A percentile compares a stretch with the other conserved stretches of the same genome.
These are phyloP conservation scores for Drosophila villosipedis DNA, from an alignment of 2,888 invertebrate genomes.

Conservation along the genomic window DNA sequence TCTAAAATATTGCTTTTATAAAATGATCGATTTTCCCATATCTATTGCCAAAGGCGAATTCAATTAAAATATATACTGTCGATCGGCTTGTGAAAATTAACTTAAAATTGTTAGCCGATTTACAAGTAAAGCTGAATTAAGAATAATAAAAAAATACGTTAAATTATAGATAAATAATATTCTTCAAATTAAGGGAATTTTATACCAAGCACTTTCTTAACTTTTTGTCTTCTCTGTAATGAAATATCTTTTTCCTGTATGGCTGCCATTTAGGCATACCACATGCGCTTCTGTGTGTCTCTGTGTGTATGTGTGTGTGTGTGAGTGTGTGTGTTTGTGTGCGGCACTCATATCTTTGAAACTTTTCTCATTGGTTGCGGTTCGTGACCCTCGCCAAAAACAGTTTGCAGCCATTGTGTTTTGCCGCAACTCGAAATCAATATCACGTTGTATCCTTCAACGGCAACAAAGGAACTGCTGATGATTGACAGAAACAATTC, in stretches of 20 bases:
- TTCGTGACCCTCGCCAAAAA: constrained; percentile 30
- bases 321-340: constrained; percentile 21
- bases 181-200: not conserved
- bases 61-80: too few relatives aligned
- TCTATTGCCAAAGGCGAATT: not conserved
- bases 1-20: not conserved
- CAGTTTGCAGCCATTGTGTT: constrained; percentile 59
- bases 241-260: constrained; percentile 8
- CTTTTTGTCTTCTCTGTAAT: not conserved
- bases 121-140: not conserved
- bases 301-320: not conserved
- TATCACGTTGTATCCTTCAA: constrained; percentile 80
- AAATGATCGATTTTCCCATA: too few relatives aligned
- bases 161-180: not conserved
- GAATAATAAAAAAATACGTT: not conserved
- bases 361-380: constrained; percentile 74
- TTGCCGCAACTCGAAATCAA: constrained; percentile 73
- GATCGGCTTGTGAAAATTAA: not conserved
- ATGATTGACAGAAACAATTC: constrained; percentile 81
- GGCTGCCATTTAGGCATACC: constrained; percentile 36
- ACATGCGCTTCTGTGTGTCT: constrained; percentile 37
- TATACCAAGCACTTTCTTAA: too few relatives aligned
- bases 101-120: not conserved
- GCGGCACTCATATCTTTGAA: constrained; percentile 57
- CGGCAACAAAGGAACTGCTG: constrained; percentile 75